Percentiles rank a stretch among this genome's conserved stretches.
Evolutionary conservation across 2,113 vertebrate species (phyloP).

Genomic region (Charadrius vociferus): DNA sequence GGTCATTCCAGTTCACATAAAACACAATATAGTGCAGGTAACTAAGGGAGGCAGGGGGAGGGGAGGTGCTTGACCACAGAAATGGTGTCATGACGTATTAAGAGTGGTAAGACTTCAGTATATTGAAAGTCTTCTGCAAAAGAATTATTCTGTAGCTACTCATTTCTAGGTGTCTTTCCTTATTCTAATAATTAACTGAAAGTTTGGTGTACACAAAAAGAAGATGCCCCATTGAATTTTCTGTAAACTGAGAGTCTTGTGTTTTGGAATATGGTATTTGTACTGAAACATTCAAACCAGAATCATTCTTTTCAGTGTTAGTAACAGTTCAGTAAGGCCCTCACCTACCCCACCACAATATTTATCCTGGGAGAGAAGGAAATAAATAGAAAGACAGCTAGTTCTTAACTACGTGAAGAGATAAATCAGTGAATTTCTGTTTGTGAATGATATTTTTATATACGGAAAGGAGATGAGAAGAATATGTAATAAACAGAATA

Average conservation of each 20-base stretch:
- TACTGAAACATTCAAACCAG: neutral
- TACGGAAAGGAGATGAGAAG: neutral
- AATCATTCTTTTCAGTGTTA: neutral
- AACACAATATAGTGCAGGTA: neutral
- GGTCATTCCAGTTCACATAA: neutral
- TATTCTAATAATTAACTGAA: neutral
- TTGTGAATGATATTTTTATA: neutral
- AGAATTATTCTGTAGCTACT: neutral
- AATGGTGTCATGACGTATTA: neutral
- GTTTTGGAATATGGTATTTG: neutral
- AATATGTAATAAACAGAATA: neutral
- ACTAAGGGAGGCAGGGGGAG: accelerated
- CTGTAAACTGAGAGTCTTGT: neutral
- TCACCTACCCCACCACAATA: too few species aligned
- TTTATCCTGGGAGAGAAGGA: neutral
- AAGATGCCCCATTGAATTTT: neutral
- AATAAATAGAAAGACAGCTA: neutral
- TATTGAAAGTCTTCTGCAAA: neutral
- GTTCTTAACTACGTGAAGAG: neutral
- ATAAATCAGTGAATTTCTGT: neutral
- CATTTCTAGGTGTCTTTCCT: neutral
- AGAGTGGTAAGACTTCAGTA: neutral
- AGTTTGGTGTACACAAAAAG: neutral
- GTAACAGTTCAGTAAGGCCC: neutral
- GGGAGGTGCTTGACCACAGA: neutral